Base-by-base conservation (phyloP, 2,888 invertebrate species). In the Halictus ligatus region DNA sequence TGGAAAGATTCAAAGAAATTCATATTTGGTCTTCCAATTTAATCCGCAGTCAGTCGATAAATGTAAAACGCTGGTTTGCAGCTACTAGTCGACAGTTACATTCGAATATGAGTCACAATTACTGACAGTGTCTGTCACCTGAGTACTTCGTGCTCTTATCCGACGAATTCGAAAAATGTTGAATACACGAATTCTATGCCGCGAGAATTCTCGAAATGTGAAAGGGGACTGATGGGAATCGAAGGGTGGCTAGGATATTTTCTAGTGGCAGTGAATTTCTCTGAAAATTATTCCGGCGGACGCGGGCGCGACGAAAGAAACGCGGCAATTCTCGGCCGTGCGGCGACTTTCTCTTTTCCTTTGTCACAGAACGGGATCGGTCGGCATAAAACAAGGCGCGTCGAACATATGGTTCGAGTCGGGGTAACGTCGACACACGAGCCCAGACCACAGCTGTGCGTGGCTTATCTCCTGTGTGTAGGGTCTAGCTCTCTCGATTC, bases 381-480 rank as follows among this genome's bases (percentile, higher is more conserved):
- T 29, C 35, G 67, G n/a, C 18, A 64, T 80, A 64, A 69, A 78
- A 78, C 78, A 75, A 80, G 58, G 74, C 78, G 74, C 73, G 50
- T 71, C 75, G 83, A 83, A 60, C 80, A 83, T 75, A 80, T 80
- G 83, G 48, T 60, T 12, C 48, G 48, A 50, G 72, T 25, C 25
- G 60, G 15, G 69, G 67, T 69, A 69, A 40, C 69, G 69, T 69
- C 43, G 72, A 40, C 77, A 72, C 46, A 46, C 67, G 64, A 60
- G 60, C 43, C 64, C 72, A 10, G 69, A 72, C n/a, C 79, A n/a
- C 78, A 78, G 74, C 74, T 79, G 82, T 79, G 82, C 64, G 46
- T 25, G 67, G 54, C 54, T 75, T 43, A 46, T 79, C 74, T 71
- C 60, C 13, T n/a, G 64, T 43, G 46, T 43, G 29, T 35, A 71